Evolutionary conservation across 2,888 invertebrate species (phyloP).

Genomic region (Alsophila aescularia): DNA sequence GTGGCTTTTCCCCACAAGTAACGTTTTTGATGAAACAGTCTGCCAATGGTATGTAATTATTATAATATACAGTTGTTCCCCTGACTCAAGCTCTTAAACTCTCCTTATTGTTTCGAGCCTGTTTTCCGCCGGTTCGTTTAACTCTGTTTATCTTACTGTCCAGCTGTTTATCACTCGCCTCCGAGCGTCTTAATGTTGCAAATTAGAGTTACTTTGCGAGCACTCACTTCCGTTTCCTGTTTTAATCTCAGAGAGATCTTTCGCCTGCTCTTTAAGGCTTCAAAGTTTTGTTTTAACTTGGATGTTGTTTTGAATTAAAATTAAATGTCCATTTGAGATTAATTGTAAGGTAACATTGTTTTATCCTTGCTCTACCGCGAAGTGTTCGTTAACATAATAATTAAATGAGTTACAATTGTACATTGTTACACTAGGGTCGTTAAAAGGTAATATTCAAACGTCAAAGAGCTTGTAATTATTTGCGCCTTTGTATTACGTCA

Average conservation of each 20-base stretch:
- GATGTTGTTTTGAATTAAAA: conserved; percentile 27
- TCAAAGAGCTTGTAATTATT: too few species aligned
- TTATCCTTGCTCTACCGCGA: too few species aligned
- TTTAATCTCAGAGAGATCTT: conserved; percentile 19
- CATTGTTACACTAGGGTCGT: too few species aligned
- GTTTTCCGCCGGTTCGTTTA: conserved; percentile 10
- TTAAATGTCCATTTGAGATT: neutral
- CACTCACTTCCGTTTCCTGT: conserved; percentile 23
- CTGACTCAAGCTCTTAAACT: neutral
- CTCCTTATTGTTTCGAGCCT: conserved; percentile 1
- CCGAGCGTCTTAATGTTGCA: conserved; percentile 22
- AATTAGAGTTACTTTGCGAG: conserved; percentile 26
- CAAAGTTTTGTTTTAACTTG: conserved; percentile 7
- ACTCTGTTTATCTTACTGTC: conserved; percentile 23
- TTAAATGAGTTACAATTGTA: too few species aligned
- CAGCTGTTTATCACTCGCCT: conserved; percentile 31
- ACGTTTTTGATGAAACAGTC: too few species aligned
- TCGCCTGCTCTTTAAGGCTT: conserved; percentile 1
- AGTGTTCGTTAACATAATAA: too few species aligned
- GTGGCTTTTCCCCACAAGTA: too few species aligned
- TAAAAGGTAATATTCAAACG: too few species aligned
- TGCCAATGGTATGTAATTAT: too few species aligned
- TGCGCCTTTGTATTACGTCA: too few species aligned
- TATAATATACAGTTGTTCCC: too few species aligned
- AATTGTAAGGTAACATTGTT: too few species aligned